phyloP scores from a whole-genome alignment of 1,140 invertebrate genomes.

The Drosophila miranda region DNA sequence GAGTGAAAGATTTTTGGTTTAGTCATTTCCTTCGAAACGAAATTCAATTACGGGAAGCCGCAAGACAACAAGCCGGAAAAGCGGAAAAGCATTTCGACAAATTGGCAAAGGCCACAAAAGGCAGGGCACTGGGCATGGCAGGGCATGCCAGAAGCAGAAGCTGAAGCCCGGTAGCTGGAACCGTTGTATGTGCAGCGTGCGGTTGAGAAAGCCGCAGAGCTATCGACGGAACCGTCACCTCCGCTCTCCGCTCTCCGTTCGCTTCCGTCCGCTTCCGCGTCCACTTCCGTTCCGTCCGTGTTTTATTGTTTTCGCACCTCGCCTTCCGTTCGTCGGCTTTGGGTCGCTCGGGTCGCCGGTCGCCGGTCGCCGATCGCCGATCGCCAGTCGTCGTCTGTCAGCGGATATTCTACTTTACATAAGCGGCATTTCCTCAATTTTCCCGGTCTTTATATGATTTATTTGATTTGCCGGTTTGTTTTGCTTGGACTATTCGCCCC shows the following conservation, averaged over 20 bases:
- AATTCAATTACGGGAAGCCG: constrained; percentile 43
- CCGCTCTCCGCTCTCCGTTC: constrained; percentile 7
- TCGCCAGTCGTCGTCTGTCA: constrained; percentile 27
- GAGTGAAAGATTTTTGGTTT: constrained; percentile 47
- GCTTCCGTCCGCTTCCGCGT: constrained; percentile 32
- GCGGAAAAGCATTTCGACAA: constrained; percentile 49
- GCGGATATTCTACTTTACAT: constrained; percentile 79
- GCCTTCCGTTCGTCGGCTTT: constrained; percentile 30
- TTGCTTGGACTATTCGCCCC: constrained; percentile 41
- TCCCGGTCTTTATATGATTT: constrained; percentile 57
- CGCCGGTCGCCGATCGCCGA: too few species aligned
- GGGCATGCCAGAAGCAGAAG: not conserved
- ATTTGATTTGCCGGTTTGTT: constrained; percentile 44
- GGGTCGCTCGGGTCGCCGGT: constrained; percentile 14
- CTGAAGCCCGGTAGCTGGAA: constrained; percentile 36
- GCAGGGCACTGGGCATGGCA: too few species aligned
- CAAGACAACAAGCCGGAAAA: constrained; percentile 50
- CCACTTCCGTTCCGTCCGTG: constrained; percentile 69
- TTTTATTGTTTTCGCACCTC: constrained; percentile 79
- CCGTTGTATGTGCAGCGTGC: constrained; percentile 2
- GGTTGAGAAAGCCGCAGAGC: constrained; percentile 7
- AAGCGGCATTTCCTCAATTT: constrained; percentile 76
- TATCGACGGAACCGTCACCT: constrained; percentile 41
- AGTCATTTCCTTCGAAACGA: constrained; percentile 69
- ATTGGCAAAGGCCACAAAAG: constrained; percentile 59